A percentile compares a stretch with the other conserved stretches of the same genome.
Conservation (phyloP, 2,113 vertebrate genomes). For the Turnix velox region DNA sequence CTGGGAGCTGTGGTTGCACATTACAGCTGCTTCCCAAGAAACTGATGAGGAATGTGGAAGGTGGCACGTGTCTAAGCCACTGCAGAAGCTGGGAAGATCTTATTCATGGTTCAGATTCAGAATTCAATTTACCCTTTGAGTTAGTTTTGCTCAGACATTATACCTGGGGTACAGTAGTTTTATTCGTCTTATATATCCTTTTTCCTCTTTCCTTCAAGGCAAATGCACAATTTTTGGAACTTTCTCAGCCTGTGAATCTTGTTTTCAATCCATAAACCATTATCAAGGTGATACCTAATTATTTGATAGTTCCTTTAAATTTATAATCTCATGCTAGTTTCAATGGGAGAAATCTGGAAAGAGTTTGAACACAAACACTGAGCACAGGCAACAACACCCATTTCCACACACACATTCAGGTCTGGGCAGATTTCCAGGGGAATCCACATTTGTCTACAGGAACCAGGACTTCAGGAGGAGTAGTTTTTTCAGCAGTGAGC, state of each 20-base stretch:
- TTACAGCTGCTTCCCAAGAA: not conserved
- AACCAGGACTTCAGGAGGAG: not conserved
- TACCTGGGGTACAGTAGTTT: not conserved
- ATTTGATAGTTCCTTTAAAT: not conserved
- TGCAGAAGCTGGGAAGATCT: not conserved
- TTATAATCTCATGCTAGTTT: not conserved
- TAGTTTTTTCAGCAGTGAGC: not conserved
- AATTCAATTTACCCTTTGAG: not conserved
- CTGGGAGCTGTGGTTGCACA: not conserved
- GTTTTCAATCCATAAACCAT: not conserved
- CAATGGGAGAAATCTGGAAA: not conserved
- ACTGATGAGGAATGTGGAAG: not conserved
- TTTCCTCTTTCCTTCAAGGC: not conserved
- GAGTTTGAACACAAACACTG: not conserved
- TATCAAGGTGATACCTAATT: not conserved
- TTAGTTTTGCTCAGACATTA: not conserved
- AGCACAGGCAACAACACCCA: not conserved
- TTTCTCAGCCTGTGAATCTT: not conserved
- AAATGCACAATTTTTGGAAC: not conserved
- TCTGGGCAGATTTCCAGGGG: slow-evolving; percentile 7
- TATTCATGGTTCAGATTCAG: not conserved
- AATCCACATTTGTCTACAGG: not conserved
- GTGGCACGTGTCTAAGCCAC: not conserved
- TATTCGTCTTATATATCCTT: not conserved
- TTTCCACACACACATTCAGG: not conserved